Base-by-base conservation (phyloP, 2,888 invertebrate species). In the Cephonodes hylas region DNA sequence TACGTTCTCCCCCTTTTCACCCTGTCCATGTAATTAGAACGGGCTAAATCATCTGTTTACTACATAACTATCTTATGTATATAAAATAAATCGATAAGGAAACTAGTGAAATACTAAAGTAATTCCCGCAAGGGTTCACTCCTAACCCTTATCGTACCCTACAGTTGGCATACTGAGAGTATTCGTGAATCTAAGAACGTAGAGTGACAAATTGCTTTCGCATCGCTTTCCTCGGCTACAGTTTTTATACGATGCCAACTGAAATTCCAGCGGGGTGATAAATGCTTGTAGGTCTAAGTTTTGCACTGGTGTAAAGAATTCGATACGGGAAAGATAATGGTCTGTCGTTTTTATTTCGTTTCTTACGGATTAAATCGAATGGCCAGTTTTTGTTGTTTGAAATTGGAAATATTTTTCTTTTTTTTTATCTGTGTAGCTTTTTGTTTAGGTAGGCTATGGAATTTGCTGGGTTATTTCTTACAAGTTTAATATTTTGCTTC, bases 141-240 rank as follows among this genome's bases (percentile, higher is more conserved):
- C 18, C 23, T 46, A 57, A 31, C 58, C 61, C 58, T 61, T 61
- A 61, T 61, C 61, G 27, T 13, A 13, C 27, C 25, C 23, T 18
- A 23, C 58, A 59, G 58, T 44, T 44, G 58, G 58, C 58, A 42
- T 59, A 44, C 58, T 59, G 44, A 18, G 44, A 18, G 13, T 44
- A 44, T 46, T 38, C 62, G 56, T 59, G 69, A 70, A 68, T 68
- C 76, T 77, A 74, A 80, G 73, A 67, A 72, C 70, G 66, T 18
- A 27, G 56, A 70, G 73, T 81, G 81, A 81, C 81, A 81, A 81
- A 81, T 81, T 72, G 70, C 81, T 73, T 69, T 63, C 66, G 76
- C 80, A 81, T 81, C 77, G 76, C 71, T 75, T 73, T 71, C 74
- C 74, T 74, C 70, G 70, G 72, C 73, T 69, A 72, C 66, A 58